phyloP scores from a whole-genome alignment of 2,113 vertebrate species.

The Gambusia affinis region DNA sequence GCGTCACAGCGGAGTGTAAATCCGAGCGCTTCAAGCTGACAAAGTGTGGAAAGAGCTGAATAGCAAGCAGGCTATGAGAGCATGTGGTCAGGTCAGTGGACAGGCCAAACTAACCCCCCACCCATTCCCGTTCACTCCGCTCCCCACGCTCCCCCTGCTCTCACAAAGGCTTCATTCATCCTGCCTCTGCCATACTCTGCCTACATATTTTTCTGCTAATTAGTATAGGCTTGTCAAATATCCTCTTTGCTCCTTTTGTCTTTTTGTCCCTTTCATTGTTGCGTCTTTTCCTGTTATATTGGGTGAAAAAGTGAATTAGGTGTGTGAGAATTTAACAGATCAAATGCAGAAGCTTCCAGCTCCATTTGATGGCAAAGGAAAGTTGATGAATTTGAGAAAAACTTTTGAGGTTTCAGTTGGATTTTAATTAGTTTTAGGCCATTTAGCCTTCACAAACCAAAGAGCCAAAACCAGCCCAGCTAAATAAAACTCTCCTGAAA shows the following conservation, averaged over 20 bases:
- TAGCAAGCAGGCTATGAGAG: constrained; percentile 75
- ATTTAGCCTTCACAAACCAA: no score
- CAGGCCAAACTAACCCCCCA: constrained; percentile 70
- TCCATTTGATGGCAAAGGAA: constrained; percentile 10
- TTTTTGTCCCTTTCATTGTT: constrained; percentile 41
- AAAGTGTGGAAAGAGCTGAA: constrained; percentile 60
- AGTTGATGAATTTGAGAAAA: not conserved
- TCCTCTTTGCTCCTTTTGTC: constrained; percentile 61
- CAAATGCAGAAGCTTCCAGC: constrained; percentile 14
- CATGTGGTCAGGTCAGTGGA: constrained; percentile 78
- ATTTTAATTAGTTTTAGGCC: not conserved
- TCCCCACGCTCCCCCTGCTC: constrained; percentile 33
- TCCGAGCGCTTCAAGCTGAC: constrained; percentile 33
- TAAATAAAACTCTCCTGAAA: no score
- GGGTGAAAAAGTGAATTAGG: constrained; percentile 11
- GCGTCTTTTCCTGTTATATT: constrained; percentile 34
- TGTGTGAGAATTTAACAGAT: not conserved
- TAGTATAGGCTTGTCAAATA: constrained; percentile 79
- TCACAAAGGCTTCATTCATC: constrained; percentile 84
- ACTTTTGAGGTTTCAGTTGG: not conserved
- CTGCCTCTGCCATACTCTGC: constrained; percentile 74
- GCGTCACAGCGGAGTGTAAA: constrained; percentile 23
- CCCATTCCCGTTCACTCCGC: constrained; percentile 52
- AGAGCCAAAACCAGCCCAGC: no score
- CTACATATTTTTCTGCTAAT: constrained; percentile 83